Evolutionary conservation across 2,797 vertebrate species (phyloP).

Genomic region (Esox masquinongy): DNA sequence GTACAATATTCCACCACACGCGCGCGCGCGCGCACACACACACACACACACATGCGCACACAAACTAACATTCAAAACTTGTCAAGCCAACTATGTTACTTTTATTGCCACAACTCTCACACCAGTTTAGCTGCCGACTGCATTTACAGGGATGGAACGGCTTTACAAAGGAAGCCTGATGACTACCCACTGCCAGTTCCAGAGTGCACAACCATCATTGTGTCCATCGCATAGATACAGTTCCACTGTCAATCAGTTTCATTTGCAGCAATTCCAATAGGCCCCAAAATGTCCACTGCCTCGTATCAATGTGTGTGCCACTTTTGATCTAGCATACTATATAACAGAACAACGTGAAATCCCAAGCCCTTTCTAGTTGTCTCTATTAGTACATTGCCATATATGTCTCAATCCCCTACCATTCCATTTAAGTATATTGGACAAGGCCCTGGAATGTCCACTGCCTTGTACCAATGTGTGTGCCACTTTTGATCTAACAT

Average conservation of each 20-base stretch:
- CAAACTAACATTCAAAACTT: slow-evolving; percentile 46
- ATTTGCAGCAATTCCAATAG: slow-evolving; percentile 11
- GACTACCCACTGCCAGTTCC: slow-evolving; percentile 65
- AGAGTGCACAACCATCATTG: neutral
- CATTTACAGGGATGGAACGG: slow-evolving; percentile 21
- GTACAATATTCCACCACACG: neutral
- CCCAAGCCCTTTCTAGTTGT: slow-evolving; percentile 43
- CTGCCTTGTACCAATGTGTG: slow-evolving; percentile 41
- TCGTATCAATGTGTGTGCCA: slow-evolving; percentile 36
- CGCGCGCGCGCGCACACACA: neutral
- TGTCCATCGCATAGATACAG: slow-evolving; percentile 25
- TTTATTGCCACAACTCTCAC: slow-evolving; percentile 17
- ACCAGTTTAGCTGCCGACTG: slow-evolving; percentile 20
- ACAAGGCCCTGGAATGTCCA: slow-evolving; percentile 36
- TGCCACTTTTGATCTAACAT: slow-evolving; percentile 5
- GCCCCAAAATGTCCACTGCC: slow-evolving; percentile 43
- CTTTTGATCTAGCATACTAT: slow-evolving; percentile 1
- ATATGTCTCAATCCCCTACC: slow-evolving; percentile 73
- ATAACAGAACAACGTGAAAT: slow-evolving; percentile 1
- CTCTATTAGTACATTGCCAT: slow-evolving; percentile 66
- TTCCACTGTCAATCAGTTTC: slow-evolving; percentile 33
- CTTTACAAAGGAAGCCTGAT: slow-evolving; percentile 47
- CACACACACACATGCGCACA: slow-evolving; percentile 8
- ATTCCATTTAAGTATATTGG: slow-evolving; percentile 58
- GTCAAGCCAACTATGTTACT: neutral